Percentiles rank a stretch among this genome's conserved stretches.
Conservation (phyloP, 2,888 invertebrate genomes). For the Bombylius major region DNA sequence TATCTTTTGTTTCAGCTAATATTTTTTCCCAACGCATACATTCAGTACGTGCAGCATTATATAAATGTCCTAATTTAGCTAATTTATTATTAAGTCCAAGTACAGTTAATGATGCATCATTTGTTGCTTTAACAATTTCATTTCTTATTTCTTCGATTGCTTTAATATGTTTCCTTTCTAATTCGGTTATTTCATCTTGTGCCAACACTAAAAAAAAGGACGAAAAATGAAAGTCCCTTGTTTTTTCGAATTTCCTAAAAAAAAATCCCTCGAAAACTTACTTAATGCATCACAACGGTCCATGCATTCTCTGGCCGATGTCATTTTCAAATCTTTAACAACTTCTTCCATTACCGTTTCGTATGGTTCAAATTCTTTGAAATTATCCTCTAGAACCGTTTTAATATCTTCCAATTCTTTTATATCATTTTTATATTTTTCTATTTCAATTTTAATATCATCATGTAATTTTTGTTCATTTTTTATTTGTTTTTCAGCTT, state of each 20-base stretch:
- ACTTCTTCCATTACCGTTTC: constrained; percentile 30
- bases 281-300: constrained; percentile 35
- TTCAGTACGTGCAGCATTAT: constrained; percentile 23
- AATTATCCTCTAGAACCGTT: constrained; percentile 22
- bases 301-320: constrained; percentile 31
- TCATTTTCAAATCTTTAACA: constrained; percentile 25
- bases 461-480: constrained; percentile 25
- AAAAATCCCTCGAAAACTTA: constrained; percentile 14
- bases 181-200: constrained; percentile 29
- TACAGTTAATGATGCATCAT: constrained; percentile 28
- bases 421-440: constrained; percentile 19
- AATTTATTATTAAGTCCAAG: constrained; percentile 33
- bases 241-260: neutral
- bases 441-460: constrained; percentile 21
- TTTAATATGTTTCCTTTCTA: constrained; percentile 19
- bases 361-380: constrained; percentile 28
- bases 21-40: constrained; percentile 32
- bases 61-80: constrained; percentile 28
- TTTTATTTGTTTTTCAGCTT: constrained; percentile 25
- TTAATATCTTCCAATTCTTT: constrained; percentile 23
- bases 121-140: constrained; percentile 30
- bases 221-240: neutral
- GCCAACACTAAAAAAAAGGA: constrained; percentile 27
- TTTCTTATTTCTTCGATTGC: constrained; percentile 31
- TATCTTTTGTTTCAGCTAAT: constrained; percentile 25